Evolutionary conservation across 2,113 vertebrate genomes (phyloP), one percentile per base, ranked within the genome.

Genomic region (Carassius auratus): DNA sequence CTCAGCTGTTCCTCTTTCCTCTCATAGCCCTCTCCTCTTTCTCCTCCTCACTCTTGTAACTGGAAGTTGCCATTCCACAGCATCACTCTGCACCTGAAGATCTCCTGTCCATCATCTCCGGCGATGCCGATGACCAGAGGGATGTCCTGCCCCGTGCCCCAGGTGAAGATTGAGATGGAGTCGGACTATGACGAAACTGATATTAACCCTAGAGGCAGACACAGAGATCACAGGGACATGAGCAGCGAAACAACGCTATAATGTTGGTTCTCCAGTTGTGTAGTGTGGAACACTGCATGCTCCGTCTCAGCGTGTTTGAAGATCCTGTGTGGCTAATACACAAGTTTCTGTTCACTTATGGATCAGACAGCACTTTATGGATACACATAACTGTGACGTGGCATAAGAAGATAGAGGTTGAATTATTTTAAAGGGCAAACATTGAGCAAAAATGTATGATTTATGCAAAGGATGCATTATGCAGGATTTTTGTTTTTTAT

Each of bases 81-180:
- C 81, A 98, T 99, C 92, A 99, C 97, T 0, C 94, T 99, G 23
- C 98, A 98, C 94, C 94, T 99, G 95, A 99, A 97, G 96, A 99
- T 99, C 89, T 99, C 98, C 26, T 99, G 98, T 90, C 97, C 97
- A 0, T 94, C 94, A 0, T 99, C 98, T 26, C 97, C 97, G 0
- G 95, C 96, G 2, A 93, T 95, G 88, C 95, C 92, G 57, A 93
- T 96, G 92, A 89, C 94, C 8, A 94, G 92, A 76, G 97, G 86
- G 38, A 92, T 95, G 45, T 19, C 94, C 83, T 96, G 95, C 55
- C 89, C 95, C 1, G 95, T 98, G 90, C 98, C 98, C 13, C 97
- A 98, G 93, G 96, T 99, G 92, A 99, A 98, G 94, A 97, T 99
- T 12, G 96, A 99, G 94, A 96, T 99, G 97, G 98, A 98, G 89